Conservation (phyloP, 2,888 invertebrate species). For the Antheraea assamensis region DNA sequence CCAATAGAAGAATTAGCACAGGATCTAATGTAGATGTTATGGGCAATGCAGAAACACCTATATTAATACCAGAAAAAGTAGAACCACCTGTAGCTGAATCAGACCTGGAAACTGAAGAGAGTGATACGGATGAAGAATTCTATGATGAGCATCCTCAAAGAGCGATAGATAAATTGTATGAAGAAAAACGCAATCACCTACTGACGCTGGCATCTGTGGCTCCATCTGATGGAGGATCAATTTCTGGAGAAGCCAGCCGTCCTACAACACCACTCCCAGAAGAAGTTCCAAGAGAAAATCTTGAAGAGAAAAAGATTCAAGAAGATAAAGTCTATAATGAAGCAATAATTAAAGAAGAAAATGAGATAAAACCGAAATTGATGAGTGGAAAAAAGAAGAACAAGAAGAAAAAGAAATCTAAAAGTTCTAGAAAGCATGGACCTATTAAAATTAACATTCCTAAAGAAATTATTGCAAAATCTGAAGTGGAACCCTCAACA, state of each 20-base stretch:
- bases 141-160: constrained; percentile 92
- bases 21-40: constrained; percentile 81
- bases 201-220: constrained; percentile 84
- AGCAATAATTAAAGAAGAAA: constrained; percentile 61
- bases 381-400: constrained; percentile 85
- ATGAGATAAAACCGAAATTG: constrained; percentile 76
- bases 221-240: constrained; percentile 81
- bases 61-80: constrained; percentile 71
- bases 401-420: constrained; percentile 84
- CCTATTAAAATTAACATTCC: constrained; percentile 84
- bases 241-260: constrained; percentile 84
- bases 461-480: constrained; percentile 68
- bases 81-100: constrained; percentile 89
- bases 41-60: constrained; percentile 74
- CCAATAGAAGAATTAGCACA: constrained; percentile 66
- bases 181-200: constrained; percentile 88
- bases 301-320: constrained; percentile 75
- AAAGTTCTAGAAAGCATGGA: constrained; percentile 70
- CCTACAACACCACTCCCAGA: constrained; percentile 83
- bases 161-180: constrained; percentile 86
- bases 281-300: constrained; percentile 50
- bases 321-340: constrained; percentile 69
- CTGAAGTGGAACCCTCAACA: constrained; percentile 50
- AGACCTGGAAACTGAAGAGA: constrained; percentile 92
- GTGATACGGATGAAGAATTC: constrained; percentile 94